Percentiles rank a stretch among this genome's conserved stretches.
Conservation (phyloP, 1,140 invertebrate genomes). For the Stegodyphus mimosarum region DNA sequence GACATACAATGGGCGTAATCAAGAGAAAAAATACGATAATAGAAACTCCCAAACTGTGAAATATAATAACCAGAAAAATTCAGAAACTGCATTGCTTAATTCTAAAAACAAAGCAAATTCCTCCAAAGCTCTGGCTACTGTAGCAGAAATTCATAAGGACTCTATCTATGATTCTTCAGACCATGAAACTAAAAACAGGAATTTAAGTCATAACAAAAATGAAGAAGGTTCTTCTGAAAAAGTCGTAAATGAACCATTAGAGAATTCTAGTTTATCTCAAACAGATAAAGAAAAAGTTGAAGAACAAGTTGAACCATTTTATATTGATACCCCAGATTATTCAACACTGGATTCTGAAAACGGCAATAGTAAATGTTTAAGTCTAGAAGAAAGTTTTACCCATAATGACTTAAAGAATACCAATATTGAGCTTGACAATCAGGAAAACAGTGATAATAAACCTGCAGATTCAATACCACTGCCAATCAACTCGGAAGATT, state of each 20-base stretch:
- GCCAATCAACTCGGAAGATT: background rate
- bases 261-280: background rate
- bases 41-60: background rate
- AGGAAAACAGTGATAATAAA: background rate
- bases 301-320: constrained; percentile 23
- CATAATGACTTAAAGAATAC: background rate
- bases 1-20: background rate
- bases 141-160: constrained; percentile 37
- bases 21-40: constrained; percentile 19
- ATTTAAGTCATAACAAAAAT: background rate
- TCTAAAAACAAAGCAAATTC: background rate
- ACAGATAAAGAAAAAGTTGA: constrained; percentile 11
- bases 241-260: background rate
- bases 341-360: constrained; percentile 36
- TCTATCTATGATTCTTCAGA: background rate
- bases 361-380: background rate
- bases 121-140: background rate
- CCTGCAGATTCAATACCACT: background rate
- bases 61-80: constrained; percentile 25
- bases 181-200: background rate
- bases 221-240: background rate
- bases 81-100: background rate
- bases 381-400: background rate
- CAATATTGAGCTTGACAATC: background rate
- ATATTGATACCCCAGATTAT: constrained; percentile 49